Evolutionary conservation across 2,888 invertebrate genomes (phyloP), one percentile per base, ranked within the genome.

Genomic region (Mimumesa dahlbomi): DNA sequence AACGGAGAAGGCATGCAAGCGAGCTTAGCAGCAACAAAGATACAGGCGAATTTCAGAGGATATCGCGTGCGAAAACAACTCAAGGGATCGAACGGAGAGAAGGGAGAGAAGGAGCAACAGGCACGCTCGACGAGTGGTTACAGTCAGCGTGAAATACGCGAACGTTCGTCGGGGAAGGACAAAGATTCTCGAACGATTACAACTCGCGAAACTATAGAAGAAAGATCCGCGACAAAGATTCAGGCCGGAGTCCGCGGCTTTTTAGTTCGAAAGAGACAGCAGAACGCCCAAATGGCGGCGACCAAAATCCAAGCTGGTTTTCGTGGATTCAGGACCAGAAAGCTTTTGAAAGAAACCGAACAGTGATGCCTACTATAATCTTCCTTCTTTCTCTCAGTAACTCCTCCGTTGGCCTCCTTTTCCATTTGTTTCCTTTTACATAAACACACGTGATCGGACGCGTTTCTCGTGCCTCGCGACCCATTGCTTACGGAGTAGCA

Each of bases 181-280:
- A 53, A 64, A 19, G 45, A 58, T 4, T 21, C 69, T 42, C 73
- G 76, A 9, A 70, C 69, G 31, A 74, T 75, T 14, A 7, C 1
- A 9, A 54, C 70, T 9, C 63, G 67, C 11, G 67, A 66, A 7
- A 73, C 76, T 1, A 72, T 85, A 19, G 86, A 85, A 62, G 88
- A 86, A 34, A 84, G 82, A 53, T 86, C 88, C 4, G 93, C 93
- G 31, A 93, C 92, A 2, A 92, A 92, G 80, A 93, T 94, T 75
- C 94, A 94, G 89, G 93, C 93, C 3, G 93, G 93, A 48, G 93
- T 94, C 45, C 91, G 94, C 67, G 94, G 94, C 1, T 94, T 92
- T 84, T 91, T 94, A 82, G 93, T 93, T 34, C 90, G 93, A 46
- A 90, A 91, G 80, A 86, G 90, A 54, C 91, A 91, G 62, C 90